Conservation (phyloP, 2,888 invertebrate species). For the Drosophila diplacantha region DNA sequence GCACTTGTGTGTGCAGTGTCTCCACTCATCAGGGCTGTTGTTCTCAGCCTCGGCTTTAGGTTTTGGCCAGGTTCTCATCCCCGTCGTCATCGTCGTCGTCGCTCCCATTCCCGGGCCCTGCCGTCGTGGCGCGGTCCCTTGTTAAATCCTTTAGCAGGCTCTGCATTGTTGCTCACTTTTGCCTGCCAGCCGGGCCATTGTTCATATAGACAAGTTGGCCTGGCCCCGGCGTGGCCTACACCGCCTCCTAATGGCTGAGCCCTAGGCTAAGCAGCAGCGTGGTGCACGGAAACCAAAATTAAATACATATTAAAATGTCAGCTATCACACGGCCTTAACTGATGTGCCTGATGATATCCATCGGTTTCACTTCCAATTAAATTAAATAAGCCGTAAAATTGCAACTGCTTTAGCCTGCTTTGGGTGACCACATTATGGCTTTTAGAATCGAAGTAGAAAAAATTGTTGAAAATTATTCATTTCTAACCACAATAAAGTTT, state of each 20-base stretch:
- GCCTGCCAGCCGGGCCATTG: conserved; percentile 59
- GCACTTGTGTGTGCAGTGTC: conserved; percentile 51
- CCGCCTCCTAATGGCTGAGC: conserved; percentile 51
- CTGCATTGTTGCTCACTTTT: conserved; percentile 62
- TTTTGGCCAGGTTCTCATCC: conserved; percentile 22
- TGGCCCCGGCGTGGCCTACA: conserved; percentile 36
- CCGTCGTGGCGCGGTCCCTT: conserved; percentile 59
- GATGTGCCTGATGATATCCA: neutral
- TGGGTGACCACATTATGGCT: neutral
- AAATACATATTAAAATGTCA: neutral
- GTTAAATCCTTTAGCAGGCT: conserved; percentile 60
- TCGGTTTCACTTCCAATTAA: neutral
- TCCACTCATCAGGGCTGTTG: conserved; percentile 49
- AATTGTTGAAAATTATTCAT: neutral
- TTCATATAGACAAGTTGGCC: conserved; percentile 48
- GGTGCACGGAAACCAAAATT: conserved; percentile 10
- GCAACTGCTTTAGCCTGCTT: neutral
- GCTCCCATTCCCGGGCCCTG: conserved; percentile 33
- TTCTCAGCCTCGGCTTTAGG: conserved; percentile 23
- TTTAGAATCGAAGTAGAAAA: neutral
- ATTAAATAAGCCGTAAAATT: neutral
- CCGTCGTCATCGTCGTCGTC: conserved; percentile 16
- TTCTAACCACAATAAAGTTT: neutral
- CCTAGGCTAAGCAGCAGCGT: conserved; percentile 32
- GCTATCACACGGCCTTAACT: neutral